These are phyloP conservation scores for Fregetta grallaria DNA, from an alignment of 2,113 vertebrate genomes.

Conservation along the genomic window DNA sequence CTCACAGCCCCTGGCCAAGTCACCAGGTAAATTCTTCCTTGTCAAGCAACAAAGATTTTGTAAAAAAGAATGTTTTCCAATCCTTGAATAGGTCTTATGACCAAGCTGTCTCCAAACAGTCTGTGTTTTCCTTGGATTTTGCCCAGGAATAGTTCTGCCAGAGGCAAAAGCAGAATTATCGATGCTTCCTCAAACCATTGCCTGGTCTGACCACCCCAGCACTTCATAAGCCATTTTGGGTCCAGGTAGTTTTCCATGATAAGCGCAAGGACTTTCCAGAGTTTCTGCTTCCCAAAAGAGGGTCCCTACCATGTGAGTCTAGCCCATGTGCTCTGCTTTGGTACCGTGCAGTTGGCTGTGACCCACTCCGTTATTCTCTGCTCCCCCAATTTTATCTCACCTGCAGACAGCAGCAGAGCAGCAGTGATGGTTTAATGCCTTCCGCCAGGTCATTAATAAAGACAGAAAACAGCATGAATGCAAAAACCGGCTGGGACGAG, in stretches of 20 bases:
- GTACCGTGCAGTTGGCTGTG: fast-evolving
- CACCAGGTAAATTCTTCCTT: not conserved
- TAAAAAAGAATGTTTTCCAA: not conserved
- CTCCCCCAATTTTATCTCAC: not conserved
- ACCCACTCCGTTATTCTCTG: not conserved
- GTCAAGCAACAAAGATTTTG: not conserved
- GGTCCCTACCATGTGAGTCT: not conserved
- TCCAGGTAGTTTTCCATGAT: not conserved
- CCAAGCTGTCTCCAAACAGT: not conserved
- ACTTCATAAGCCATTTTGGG: not conserved
- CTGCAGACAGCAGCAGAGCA: not conserved
- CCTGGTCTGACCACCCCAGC: not conserved
- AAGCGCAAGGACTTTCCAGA: not conserved
- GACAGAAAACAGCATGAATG: not conserved
- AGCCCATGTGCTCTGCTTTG: not conserved
- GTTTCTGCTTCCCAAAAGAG: not conserved
- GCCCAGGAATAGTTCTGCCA: not conserved
- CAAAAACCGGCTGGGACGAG: not conserved
- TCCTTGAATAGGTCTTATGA: not conserved
- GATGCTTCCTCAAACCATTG: not conserved
- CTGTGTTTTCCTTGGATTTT: not conserved
- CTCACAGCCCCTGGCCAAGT: not conserved
- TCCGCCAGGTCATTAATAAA: not conserved
- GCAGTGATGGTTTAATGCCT: not conserved
- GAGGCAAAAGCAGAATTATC: not conserved